Percentiles rank a stretch among this genome's conserved stretches.
phyloP scores from a whole-genome alignment of 2,113 vertebrate species.

The Cyphomyrus discorhynchus region DNA sequence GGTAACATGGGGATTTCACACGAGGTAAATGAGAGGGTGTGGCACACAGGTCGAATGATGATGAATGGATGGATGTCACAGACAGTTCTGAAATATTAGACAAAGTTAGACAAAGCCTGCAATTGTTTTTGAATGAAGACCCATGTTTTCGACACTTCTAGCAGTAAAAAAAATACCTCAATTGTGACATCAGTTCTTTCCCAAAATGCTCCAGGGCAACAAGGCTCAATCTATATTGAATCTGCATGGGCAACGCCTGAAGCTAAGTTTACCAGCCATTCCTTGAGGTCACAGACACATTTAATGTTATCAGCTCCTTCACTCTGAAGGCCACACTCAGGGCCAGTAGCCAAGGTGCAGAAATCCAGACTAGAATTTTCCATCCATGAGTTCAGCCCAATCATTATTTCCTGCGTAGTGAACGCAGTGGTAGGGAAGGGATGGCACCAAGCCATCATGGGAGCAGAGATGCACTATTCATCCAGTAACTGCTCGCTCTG shows the following conservation, averaged over 20 bases:
- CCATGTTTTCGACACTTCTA: neutral
- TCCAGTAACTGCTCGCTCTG: neutral
- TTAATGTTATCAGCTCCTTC: neutral
- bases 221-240: neutral
- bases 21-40: too few relatives aligned
- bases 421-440: neutral
- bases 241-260: neutral
- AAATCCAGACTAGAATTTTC: neutral
- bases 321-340: neutral
- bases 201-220: neutral
- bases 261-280: neutral
- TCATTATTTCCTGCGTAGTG: neutral
- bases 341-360: neutral
- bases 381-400: neutral
- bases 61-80: neutral
- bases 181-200: neutral
- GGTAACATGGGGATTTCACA: too few relatives aligned
- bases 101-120: neutral
- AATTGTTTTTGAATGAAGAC: neutral
- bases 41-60: neutral
- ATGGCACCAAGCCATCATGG: neutral
- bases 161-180: neutral
- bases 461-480: neutral
- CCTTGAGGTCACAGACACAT: neutral
- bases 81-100: neutral